Evolutionary conservation across 2,888 invertebrate genomes (phyloP).

Genomic region (Boloria euphrosyne): DNA sequence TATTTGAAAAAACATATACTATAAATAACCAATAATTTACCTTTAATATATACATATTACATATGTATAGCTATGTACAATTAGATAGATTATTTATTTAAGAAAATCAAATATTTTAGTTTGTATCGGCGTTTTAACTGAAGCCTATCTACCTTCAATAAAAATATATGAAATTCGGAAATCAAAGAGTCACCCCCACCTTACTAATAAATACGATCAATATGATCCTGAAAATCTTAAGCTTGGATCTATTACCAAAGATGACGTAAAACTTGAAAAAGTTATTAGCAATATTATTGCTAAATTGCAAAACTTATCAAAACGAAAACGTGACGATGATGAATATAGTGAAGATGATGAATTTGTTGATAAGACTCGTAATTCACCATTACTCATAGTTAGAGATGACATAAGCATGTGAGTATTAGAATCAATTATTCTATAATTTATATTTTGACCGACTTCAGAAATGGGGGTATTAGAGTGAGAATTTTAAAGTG

Average conservation of each 20-base stretch:
- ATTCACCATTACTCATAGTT: conserved; percentile 24
- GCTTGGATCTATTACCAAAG: conserved; percentile 1
- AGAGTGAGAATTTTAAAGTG: no score
- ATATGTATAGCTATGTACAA: no score
- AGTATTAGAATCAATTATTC: no score
- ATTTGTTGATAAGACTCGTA: conserved; percentile 33
- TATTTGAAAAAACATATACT: no score
- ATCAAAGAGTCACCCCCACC: conserved; percentile 4
- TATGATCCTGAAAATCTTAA: conserved; percentile 18
- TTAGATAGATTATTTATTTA: not conserved
- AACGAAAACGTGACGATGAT: conserved; percentile 3
- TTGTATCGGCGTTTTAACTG: conserved; percentile 8
- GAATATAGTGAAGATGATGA: conserved; percentile 5
- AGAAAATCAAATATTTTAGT: conserved; percentile 11
- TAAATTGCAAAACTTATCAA: conserved; percentile 17
- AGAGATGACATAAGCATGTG: no score
- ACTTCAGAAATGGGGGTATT: no score
- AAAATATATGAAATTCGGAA: conserved; percentile 36
- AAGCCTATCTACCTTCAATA: conserved; percentile 22
- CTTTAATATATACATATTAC: no score
- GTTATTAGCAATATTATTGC: conserved; percentile 20
- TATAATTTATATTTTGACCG: no score
- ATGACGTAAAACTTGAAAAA: conserved; percentile 18
- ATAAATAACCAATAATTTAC: no score
- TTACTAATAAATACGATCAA: conserved; percentile 18